Base-by-base conservation (phyloP, 2,888 invertebrate species). In the Rhodophaea formosa region DNA sequence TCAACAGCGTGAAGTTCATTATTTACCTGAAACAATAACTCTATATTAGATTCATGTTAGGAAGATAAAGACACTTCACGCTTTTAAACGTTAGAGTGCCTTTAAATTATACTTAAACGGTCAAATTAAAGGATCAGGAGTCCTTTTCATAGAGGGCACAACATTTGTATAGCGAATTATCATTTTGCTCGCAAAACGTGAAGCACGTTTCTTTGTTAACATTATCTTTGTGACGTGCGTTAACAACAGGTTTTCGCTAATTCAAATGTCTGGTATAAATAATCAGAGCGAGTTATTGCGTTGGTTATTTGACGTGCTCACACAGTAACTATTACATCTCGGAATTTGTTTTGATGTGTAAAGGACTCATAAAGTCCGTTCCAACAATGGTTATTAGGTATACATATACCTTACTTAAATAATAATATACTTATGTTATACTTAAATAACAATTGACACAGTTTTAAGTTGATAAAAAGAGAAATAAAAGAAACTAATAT, bases 71-170 rank as follows among this genome's bases (percentile, higher is more conserved):
- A 42, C 51, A 57, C 46, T 55, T 43, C 43, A 32, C 44, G 35
- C 35, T 35, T 51, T 51, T 39, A 39, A 39, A 51, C 32, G 12
- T 60, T 57, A 60, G 46, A 62, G 54, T 57, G 44, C 57, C 56
- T 61, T 69, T 72, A 72, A 70, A 69, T n/a, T 65, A 53, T 7
- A 10, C 14, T 15, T 45, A n/a, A 45, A 54, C 56, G 62, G 58
- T 73, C 72, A 76, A 83, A 84, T 77, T 59, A 75, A 69, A 59
- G 53, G 71, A 74, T 83, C 82, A 82, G 82, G 82, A 74, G 51
- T 63, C 57, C 55, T 59, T 66, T 65, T 63, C 59, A 69, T 62
- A 53, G 49, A 45, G 61, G 54, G 61, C 53, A 70, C 71, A 80
- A 78, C 79, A 80, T 86, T 84, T 74, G 69, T 65, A 67, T 71